Evolutionary conservation across 2,797 vertebrate genomes (phyloP).

Genomic region (Synanceia verrucosa): DNA sequence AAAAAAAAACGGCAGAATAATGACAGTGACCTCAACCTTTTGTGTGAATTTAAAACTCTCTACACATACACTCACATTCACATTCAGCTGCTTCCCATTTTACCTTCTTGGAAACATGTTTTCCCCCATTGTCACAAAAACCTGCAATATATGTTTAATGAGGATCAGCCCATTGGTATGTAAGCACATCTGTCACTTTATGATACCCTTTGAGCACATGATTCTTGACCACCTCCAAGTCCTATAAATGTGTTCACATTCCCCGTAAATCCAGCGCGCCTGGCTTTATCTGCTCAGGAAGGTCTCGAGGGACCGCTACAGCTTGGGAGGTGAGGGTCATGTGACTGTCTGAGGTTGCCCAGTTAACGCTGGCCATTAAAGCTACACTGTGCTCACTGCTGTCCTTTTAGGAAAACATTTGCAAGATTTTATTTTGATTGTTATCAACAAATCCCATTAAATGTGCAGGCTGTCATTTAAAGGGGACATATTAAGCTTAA

Average conservation of each 20-base stretch:
- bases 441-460: no score
- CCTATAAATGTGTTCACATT: slow-evolving; percentile 24
- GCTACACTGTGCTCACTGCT: background rate
- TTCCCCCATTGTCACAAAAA: slow-evolving; percentile 2
- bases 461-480: background rate
- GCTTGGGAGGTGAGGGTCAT: background rate
- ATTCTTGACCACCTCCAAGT: slow-evolving; percentile 20
- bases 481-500: background rate
- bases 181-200: slow-evolving; percentile 4
- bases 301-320: background rate
- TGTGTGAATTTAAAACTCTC: slow-evolving; percentile 2
- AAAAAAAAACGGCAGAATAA: background rate
- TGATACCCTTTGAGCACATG: slow-evolving; percentile 22
- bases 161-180: background rate
- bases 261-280: slow-evolving; percentile 25
- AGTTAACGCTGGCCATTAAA: background rate
- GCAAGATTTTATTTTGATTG: background rate
- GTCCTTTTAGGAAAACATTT: background rate
- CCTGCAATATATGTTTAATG: slow-evolving; percentile 12
- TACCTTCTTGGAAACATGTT: background rate
- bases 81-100: background rate
- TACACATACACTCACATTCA: background rate
- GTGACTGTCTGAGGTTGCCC: background rate
- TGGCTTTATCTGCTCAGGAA: slow-evolving; percentile 19
- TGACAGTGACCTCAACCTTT: slow-evolving; percentile 29